Evolutionary conservation across 2,888 invertebrate genomes (phyloP), one percentile per base, ranked within the genome.

Genomic region (Laspeyria flexula): DNA sequence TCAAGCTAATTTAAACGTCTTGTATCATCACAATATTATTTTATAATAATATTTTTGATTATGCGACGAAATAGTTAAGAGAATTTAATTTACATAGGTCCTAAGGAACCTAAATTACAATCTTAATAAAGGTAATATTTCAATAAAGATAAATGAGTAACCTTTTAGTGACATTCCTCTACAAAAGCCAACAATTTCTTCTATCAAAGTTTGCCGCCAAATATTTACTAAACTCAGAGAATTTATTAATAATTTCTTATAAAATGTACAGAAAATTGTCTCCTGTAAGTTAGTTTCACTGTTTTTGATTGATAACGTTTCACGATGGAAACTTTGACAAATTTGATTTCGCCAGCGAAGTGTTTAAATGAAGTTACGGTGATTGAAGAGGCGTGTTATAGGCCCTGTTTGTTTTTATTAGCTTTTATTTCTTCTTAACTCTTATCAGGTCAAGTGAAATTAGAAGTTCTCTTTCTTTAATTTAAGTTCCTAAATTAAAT

Each of bases 241-340:
- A 49, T 47, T 56, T 60, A 49, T 53, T 65, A 53, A 53, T 33
- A 65, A 65, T 55, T 54, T 54, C 55, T 48, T 47, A 46, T 35
- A 48, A 45, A 58, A 55, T 46, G 43, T 41, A 51, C 43, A 37
- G 47, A 51, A 64, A 64, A 61, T 64, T 64, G 58, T 55, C 52
- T 40, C 58, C 45, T n/a, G 29, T 16, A 57, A 65, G 50, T 65
- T 38, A 55, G 62, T 59, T 63, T 41, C 58, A 65, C 11, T 55
- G 66, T 52, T 65, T 65, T 60, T 63, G 67, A 65, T 65, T 63
- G 64, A 66, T 63, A 63, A 45, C 57, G 57, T 47, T 63, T 50
- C 51, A 18, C 43, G 57, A 47, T 42, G 49, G 49, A 52, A 60
- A 63, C 57, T 63, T 65, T 55, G 54, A 39, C 52, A 66, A 65